Evolutionary conservation across 2,888 invertebrate genomes (phyloP), one percentile per base, ranked within the genome.

Genomic region (Eupithecia dodoneata): DNA sequence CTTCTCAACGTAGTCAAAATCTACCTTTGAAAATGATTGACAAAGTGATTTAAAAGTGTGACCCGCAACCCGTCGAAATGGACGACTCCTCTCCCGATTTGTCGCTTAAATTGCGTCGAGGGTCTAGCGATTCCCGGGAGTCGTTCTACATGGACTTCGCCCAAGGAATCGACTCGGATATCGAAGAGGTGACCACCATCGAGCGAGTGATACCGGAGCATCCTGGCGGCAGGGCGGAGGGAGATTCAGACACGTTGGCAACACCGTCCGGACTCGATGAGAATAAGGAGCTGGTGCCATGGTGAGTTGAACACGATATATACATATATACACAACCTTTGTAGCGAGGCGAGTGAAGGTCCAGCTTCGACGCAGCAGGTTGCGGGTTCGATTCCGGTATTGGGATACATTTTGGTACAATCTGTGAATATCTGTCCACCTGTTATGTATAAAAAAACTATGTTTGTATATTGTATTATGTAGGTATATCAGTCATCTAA

Each of bases 121-220:
- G 98, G 73, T 98, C 98, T 59, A 98, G 97, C 89, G 98, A 98
- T 92, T 98, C 98, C 55, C 96, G 98, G 81, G 98, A 98, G 91
- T 98, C 98, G 75, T 98, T 98, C 91, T 98, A 98, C 88, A 98
- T 98, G 98, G 98, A 98, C 93, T 98, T 98, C 90, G 98, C 98
- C 86, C 97, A 97, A 95, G 98, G 98, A 79, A 98, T 98, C 89
- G 98, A 98, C 92, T 98, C 98, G 41, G 98, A 98, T 89, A 98
- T 98, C 86, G 98, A 98, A 90, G 98, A 98, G 92, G 97, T 98
- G 88, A 97, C 97, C 70, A 97, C 97, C 75, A 96, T 96, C 72
- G 96, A 96, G 85, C 95, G 96, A 70, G 92, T 95, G 78, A 95
- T 95, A 70, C 95, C 95, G 76, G 95, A 95, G 86, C 93, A 95